Evolutionary conservation across 2,113 vertebrate genomes (phyloP), one percentile per base, ranked within the genome.

Genomic region (Sebastes fasciatus): DNA sequence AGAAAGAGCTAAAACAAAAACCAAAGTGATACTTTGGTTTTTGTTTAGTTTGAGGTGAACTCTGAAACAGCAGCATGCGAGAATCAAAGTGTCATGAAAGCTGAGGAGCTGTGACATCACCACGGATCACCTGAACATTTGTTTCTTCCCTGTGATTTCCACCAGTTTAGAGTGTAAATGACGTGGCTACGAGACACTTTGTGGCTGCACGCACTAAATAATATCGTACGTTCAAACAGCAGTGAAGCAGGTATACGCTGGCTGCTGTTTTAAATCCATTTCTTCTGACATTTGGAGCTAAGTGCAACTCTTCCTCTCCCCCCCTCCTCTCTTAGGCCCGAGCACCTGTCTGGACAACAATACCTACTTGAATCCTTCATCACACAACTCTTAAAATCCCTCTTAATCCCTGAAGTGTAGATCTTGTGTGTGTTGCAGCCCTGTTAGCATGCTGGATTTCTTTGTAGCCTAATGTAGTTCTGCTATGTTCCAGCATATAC

Each of bases 311-410:
- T 66, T 60, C 63, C 66, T 46, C 63, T 55, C 65, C 63, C 66
- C 63, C 52, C 65, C 23, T n/a, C 66, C 75, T 79, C 86, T 85
- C 48, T 34, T 34, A 54, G 78, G 76, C 83, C 86, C 23, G 10
- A 86, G 89, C 79, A 92, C 89, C 92, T 93, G 92, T 94, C 94
- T 77, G 86, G 86, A 93, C 88, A 92, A 93, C 92, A 95, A 94
- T 90, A 83, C 85, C 88, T 86, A 79, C 90, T 79, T n/a, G 84
- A 87, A 75, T 85, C 82, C 88, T 82, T 92, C 89, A 92, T 92
- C 90, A 76, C 34, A 80, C 60, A 90, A 89, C 92, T 88, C 77
- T 70, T 86, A 75, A 93, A 93, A 89, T 88, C 91, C 94, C 66
- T 19, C 68, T 51, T 95, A 94, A 95, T 93, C 93, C 93, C 88